Base-by-base conservation (phyloP, 2,113 vertebrate genomes). In the Pampusana beccarii region DNA sequence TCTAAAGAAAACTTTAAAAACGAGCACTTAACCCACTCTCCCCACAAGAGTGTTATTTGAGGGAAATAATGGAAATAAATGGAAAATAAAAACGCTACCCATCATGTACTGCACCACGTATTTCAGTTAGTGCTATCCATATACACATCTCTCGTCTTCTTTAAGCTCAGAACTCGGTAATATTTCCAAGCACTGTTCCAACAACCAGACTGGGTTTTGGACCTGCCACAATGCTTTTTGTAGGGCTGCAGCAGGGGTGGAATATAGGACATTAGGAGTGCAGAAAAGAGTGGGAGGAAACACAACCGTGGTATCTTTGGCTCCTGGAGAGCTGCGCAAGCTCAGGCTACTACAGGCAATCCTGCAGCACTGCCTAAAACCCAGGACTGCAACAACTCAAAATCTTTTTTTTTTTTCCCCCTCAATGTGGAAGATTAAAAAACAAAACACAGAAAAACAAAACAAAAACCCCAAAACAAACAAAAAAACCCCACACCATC, bases 1-100 rank as follows among this genome's bases (percentile, higher is more conserved):
- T 77, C 66, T 86, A 89, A 92, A 84, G 72, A 87, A 90, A 96
- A 88, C 44, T 82, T 95, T 5, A 48, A 62, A 83, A 93, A 54
- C 0, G 6, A 54, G 58, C 25, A 83, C 73, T 86, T 91, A 95
- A 89, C 58, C 62, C 34, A 48, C 61, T 87, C 72, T 17, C 28
- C 21, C 34, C 7, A 29, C 10, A 86, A 60, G 3, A 64, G 25
- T 28, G 29, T 51, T 81, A 57, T 53, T 51, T 90, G 31, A 72
- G 60, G 86, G 66, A 95, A 94, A 93, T 77, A 94, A 94, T 66
- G 50, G 54, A 86, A 95, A 84, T 60, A 79, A 90, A 90, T 44
- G 18, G 44, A 60, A 75, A 82, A 92, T n/a, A 86, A 84, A 78
- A 91, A 50, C 0, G 2, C 61, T 89, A 29, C 25, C 33, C 21